Evolutionary conservation across 2,797 vertebrate genomes (phyloP).

Genomic region (Euthynnus affinis): DNA sequence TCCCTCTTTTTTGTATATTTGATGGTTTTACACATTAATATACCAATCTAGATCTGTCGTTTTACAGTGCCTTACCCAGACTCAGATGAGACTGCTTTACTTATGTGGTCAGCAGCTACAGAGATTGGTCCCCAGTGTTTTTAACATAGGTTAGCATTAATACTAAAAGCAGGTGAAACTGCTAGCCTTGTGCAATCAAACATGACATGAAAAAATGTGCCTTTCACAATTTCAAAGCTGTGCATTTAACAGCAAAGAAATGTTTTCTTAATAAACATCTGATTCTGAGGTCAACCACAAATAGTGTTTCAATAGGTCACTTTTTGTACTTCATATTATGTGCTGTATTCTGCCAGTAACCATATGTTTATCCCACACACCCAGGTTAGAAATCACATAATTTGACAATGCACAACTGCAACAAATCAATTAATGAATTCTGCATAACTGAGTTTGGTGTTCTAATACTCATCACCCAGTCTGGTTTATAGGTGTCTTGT

Average conservation of each 20-base stretch:
- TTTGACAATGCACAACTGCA: constrained; percentile 31
- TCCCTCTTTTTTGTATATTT: background rate
- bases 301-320: no score
- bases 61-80: background rate
- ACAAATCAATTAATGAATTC: background rate
- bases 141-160: background rate
- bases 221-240: background rate
- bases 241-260: background rate
- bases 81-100: background rate
- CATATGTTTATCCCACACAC: background rate
- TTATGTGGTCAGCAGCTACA: background rate
- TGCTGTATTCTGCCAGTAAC: no score
- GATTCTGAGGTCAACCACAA: background rate
- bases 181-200: no score
- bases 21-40: background rate
- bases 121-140: background rate
- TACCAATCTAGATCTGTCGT: background rate
- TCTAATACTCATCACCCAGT: background rate
- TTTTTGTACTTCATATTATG: no score
- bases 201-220: background rate
- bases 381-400: constrained; percentile 6
- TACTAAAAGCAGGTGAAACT: background rate
- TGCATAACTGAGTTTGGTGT: background rate
- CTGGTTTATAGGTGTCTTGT: background rate
- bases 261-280: background rate